Evolutionary conservation across 2,888 invertebrate species (phyloP), one percentile per base, ranked within the genome.

Genomic region (Bombylius major): DNA sequence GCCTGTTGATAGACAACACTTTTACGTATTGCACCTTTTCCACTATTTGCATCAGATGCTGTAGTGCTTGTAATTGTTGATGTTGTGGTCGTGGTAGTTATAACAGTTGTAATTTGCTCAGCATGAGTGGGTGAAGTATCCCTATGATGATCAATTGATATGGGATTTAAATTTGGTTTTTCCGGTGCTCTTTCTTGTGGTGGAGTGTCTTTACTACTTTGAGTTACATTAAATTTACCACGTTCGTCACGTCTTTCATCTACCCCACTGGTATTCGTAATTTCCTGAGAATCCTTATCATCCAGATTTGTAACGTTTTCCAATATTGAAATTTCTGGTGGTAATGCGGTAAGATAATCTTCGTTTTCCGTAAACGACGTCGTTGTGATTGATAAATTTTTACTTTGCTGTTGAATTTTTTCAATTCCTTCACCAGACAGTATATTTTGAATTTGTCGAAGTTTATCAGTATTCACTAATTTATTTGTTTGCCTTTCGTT

Each of bases 171-270:
- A 12, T 42, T 34, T 50, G 73, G 72, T 60, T 70, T 71, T 4
- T 71, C 64, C 31, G 73, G 72, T 9, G 72, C 72, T 56, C 67
- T 66, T 56, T 73, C 72, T 48, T 63, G 65, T n/a, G 73, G 72
- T 59, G 72, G 73, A 47, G 70, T 72, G 60, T 73, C 73, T 58
- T 69, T 65, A 53, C 61, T 65, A 64, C 72, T 71, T 63, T 68
- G 69, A 54, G 72, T 72, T 65, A 72, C 68, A 65, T 67, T 64
- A 59, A 70, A 63, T 57, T 60, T 62, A 59, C 66, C 67, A 59
- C 66, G 65, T 60, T 67, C 63, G 55, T 42, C 57, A 42, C 23
- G 39, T 47, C 46, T 13, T 31, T 47, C 31, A 47, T 47, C 11
- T 11, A 31, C 5, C 14, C 23, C 23, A 14, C n/a, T 50, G 53